These are phyloP conservation scores for Girardinichthys multiradiatus DNA, from an alignment of 2,113 vertebrate species.

Conservation along the genomic window DNA sequence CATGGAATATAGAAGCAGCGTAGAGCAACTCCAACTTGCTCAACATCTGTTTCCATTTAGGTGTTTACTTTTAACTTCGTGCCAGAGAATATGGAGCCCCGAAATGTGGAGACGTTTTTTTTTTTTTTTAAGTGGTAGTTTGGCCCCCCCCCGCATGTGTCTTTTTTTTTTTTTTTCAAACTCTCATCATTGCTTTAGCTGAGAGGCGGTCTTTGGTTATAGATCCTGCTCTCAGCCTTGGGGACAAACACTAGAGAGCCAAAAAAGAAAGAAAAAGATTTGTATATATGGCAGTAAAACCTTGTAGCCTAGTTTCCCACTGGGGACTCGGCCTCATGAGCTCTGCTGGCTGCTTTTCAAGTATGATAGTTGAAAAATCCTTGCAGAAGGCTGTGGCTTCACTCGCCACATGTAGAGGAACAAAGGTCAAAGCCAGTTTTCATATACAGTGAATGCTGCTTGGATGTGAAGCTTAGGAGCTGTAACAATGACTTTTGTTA, in stretches of 20 bases:
- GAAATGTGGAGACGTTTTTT: slow-evolving; percentile 64
- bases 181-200: slow-evolving; percentile 59
- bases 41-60: slow-evolving; percentile 80
- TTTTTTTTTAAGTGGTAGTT: slow-evolving; percentile 73
- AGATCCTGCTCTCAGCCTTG: slow-evolving; percentile 28
- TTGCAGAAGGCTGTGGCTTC: slow-evolving; percentile 18
- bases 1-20: slow-evolving; percentile 41
- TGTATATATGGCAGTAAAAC: slow-evolving; percentile 54
- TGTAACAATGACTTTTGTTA: background rate
- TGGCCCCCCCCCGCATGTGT: slow-evolving; percentile 48
- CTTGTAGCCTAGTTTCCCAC: slow-evolving; percentile 52
- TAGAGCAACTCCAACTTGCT: slow-evolving; percentile 49
- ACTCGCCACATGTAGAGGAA: slow-evolving; percentile 17
- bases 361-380: slow-evolving; percentile 49
- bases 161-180: slow-evolving; percentile 33
- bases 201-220: slow-evolving; percentile 47
- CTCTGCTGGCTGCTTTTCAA: slow-evolving; percentile 61
- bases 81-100: slow-evolving; percentile 66
- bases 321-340: slow-evolving; percentile 30
- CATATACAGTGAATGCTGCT: background rate
- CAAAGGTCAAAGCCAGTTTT: slow-evolving; percentile 12
- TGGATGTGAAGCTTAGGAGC: background rate
- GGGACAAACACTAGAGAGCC: slow-evolving; percentile 28
- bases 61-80: slow-evolving; percentile 66
- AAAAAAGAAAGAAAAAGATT: background rate